These are phyloP conservation scores for Castor canadensis DNA, from an alignment of 2,113 vertebrate species.

Conservation along the genomic window DNA sequence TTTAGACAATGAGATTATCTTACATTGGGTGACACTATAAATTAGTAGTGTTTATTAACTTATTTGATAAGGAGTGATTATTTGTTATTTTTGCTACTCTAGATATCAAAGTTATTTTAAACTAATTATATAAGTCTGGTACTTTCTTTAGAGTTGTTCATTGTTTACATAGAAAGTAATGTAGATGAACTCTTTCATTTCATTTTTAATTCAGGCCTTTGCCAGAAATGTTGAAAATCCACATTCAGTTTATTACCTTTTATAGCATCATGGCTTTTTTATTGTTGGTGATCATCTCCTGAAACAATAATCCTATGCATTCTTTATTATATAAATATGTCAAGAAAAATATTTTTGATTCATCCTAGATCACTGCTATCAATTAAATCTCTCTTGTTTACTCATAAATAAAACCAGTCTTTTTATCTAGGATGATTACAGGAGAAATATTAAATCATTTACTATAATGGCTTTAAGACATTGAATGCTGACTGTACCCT, in stretches of 20 bases:
- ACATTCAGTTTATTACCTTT: constrained; percentile 47
- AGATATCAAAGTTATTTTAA: background rate
- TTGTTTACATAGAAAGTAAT: constrained; percentile 57
- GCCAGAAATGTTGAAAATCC: constrained; percentile 66
- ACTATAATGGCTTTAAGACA: background rate
- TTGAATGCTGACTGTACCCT: background rate
- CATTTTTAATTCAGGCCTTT: constrained; percentile 51
- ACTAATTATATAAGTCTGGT: background rate
- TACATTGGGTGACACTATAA: background rate
- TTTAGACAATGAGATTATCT: background rate
- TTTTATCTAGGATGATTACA: background rate
- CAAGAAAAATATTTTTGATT: constrained; percentile 21
- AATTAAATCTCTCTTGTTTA: constrained; percentile 50
- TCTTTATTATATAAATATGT: background rate
- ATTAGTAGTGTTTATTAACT: background rate
- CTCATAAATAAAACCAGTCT: background rate
- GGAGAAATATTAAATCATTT: constrained; percentile 13
- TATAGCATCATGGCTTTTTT: constrained; percentile 67
- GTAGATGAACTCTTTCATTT: constrained; percentile 63
- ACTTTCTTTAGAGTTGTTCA: constrained; percentile 45
- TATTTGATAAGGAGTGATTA: background rate
- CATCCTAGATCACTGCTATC: background rate
- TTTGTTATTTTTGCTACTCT: background rate
- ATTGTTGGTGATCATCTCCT: constrained; percentile 31
- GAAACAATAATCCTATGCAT: background rate